Evolutionary conservation across 2,888 invertebrate species (phyloP), one percentile per base, ranked within the genome.

Genomic region (Agrilus cyanescens): DNA sequence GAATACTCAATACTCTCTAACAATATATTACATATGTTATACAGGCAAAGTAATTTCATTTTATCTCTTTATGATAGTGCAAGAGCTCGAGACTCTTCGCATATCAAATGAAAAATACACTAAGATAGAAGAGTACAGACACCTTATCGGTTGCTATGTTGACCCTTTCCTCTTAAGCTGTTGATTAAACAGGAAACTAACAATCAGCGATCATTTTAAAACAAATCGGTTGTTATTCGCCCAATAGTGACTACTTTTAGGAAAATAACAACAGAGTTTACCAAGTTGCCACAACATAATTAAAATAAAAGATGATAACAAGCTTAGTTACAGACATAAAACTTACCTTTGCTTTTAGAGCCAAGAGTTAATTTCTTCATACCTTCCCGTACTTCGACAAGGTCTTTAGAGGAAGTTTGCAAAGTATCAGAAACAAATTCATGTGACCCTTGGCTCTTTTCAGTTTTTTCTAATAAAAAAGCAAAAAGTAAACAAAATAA

Each of bases 341-440:
- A 45, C 72, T 74, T 63, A 71, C 74, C 72, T 65, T 69, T 67
- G 41, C 66, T 55, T 57, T 67, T 68, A 49, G 71, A 63, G 55
- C 69, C 68, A 58, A 72, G 63, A 42, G 76, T 78, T 51, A 85
- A 71, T 65, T 78, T 79, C 66, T 80, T 76, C 78, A 85, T 82
- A 57, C 82, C 82, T 59, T 82, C 80, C 58, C 78, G 76, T 48
- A 82, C 82, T 66, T 85, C 82, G 58, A 78, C 78, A 59, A 82
- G 69, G 61, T 82, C 82, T 56, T 73, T 73, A 53, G 71, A 73
- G 56, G 74, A 73, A 51, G 75, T 74, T 66, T 78, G 76, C 67
- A 82, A 79, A 58, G 78, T 74, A 65, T 85, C 85, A 57, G 84
- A 84, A 56, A 84, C 77, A 72, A 85, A 85, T 67, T 85, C 85